A percentile compares a stretch with the other conserved stretches of the same genome.
Evolutionary conservation across 2,888 invertebrate genomes (phyloP).

Genomic region (Adela reaumurella): DNA sequence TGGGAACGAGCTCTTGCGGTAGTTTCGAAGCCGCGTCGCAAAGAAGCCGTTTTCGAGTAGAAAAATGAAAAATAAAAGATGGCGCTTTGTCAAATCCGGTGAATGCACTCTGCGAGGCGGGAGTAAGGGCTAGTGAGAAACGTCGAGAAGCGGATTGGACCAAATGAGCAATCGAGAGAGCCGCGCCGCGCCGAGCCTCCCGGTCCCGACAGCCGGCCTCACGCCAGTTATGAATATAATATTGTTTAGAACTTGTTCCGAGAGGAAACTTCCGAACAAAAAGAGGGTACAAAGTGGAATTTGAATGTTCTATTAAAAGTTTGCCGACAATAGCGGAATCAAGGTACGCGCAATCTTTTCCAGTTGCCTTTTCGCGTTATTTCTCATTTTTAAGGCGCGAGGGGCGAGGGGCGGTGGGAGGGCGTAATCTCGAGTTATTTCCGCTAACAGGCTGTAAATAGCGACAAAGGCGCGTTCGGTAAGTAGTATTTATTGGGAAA

Average conservation of each 20-base stretch:
- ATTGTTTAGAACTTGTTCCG: neutral
- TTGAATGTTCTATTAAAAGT: neutral
- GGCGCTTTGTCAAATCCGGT: neutral
- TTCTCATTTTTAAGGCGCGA: neutral
- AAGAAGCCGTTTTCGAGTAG: no score
- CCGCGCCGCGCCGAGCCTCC: no score
- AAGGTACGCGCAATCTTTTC: neutral
- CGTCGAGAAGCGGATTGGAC: no score
- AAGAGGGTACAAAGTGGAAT: neutral
- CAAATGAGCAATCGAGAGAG: no score
- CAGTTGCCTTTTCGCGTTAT: neutral
- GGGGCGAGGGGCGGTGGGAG: neutral
- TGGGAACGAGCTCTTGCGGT: no score
- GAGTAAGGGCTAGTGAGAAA: no score
- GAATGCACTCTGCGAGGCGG: neutral
- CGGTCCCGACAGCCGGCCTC: neutral
- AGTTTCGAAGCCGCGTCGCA: no score
- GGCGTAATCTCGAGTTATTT: neutral
- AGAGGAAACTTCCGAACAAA: neutral
- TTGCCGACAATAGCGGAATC: neutral
- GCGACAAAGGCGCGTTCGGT: conserved; percentile 13
- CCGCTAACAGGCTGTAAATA: conserved; percentile 15
- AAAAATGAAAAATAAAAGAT: neutral
- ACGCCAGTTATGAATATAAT: neutral
- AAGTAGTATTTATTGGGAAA: conserved; percentile 3